A percentile compares a stretch with the other conserved stretches of the same genome.
Conservation (phyloP, 2,888 invertebrate genomes). For the Deroplatys truncata region DNA sequence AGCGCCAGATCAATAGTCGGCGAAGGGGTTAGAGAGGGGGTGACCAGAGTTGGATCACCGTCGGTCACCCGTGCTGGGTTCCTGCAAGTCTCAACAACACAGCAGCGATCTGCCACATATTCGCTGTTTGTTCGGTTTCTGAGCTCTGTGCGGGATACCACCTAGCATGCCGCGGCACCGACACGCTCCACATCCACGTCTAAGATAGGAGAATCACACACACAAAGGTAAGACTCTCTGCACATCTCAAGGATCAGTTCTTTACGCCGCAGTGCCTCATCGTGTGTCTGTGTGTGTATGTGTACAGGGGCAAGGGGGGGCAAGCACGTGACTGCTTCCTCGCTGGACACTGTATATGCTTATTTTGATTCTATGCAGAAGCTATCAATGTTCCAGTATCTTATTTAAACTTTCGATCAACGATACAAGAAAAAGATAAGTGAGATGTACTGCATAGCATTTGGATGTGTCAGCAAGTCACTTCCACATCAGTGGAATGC, state of each 20-base stretch:
- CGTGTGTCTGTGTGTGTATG: background rate
- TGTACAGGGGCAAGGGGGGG: background rate
- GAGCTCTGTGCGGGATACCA: too few species aligned
- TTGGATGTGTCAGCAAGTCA: background rate
- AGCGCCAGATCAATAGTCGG: slow-evolving; percentile 10
- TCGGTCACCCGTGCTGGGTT: background rate
- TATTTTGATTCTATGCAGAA: background rate
- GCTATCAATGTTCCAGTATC: background rate
- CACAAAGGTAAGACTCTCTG: background rate
- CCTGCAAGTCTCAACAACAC: background rate
- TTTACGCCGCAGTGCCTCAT: background rate
- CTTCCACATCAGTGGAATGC: too few species aligned
- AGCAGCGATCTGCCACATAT: background rate
- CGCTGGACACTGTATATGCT: background rate
- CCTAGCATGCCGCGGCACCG: too few species aligned
- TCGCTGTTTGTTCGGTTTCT: too few species aligned
- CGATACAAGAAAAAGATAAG: background rate
- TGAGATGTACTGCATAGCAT: background rate
- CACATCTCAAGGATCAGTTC: background rate
- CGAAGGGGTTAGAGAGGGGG: background rate
- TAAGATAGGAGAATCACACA: background rate
- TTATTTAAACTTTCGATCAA: background rate
- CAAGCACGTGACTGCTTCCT: background rate
- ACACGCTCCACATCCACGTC: too few species aligned
- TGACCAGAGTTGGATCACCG: background rate